Evolutionary conservation across 2,113 vertebrate species (phyloP), one percentile per base, ranked within the genome.

Genomic region (Mugil cephalus): DNA sequence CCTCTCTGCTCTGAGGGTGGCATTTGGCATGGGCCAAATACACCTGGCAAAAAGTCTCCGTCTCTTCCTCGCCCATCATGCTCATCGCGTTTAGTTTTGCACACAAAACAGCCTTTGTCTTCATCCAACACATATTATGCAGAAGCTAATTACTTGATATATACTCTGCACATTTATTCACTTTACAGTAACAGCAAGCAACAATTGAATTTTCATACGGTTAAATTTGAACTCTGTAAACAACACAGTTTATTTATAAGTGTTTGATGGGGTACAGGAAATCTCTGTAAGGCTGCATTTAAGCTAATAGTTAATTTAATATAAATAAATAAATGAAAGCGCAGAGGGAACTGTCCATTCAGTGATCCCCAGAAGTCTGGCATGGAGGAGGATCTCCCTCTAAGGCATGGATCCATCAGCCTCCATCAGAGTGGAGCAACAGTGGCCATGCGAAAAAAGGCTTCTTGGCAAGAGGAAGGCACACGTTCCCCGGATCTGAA

Each of bases 1-100:
- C 87, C 88, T 89, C 84, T 74, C 86, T 85, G 88, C 92, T 90
- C 90, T 79, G 88, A 93, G 89, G 92, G 92, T 93, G 93, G 93
- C 81, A 92, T 93, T 94, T 94, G 92, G 92, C 91, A 92, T 75
- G 81, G 85, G 83, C 83, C 72, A 83, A 82, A 89, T 89, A 93
- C 91, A 95, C 93, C 94, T 94, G 92, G 92, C 88, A 91, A 88
- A 92, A 86, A 78, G 55, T 75, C 69, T 58, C 77, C 69, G 59
- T 74, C 80, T 82, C 69, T 69, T 61, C 40, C 47, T 64, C 52
- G 63, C 64, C 75, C 64, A 74, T 83, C 79, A 62, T 77, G 72
- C 86, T 90, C 69, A 85, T 77, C 75, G 72, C 80, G 75, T 86
- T 82, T 86, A 80, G 53, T 86, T 87, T 84, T 19, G 19, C 64